Conservation (phyloP, 2,888 invertebrate genomes). For the Anthrax anthrax region DNA sequence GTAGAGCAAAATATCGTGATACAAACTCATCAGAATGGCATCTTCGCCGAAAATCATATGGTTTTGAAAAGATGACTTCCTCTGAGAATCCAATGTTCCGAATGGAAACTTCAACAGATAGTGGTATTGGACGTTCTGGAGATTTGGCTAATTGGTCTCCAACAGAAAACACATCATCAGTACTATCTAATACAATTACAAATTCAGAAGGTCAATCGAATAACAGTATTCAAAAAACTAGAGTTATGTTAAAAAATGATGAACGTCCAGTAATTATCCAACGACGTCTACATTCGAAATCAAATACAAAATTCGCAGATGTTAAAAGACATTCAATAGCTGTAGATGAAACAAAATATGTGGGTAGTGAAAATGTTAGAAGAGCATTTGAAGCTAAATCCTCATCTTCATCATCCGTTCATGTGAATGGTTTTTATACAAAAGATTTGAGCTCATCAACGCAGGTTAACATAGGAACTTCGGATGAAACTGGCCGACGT, state of each 20-base stretch:
- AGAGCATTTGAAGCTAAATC: conserved; percentile 19
- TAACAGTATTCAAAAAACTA: conserved; percentile 19
- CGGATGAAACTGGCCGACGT: conserved; percentile 35
- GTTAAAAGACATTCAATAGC: conserved; percentile 43
- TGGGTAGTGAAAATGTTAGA: conserved; percentile 27
- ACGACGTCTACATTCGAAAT: conserved; percentile 14
- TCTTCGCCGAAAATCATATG: conserved; percentile 60
- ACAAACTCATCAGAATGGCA: conserved; percentile 49
- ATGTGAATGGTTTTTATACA: conserved; percentile 24
- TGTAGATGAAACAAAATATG: conserved; percentile 41
- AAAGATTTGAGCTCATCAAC: conserved; percentile 8
- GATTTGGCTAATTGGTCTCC: conserved; percentile 44
- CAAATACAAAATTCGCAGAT: conserved; percentile 12
- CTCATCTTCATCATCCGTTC: conserved; percentile 13
- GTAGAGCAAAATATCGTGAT: conserved; percentile 24
- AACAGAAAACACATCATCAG: conserved; percentile 8
- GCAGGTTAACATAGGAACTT: conserved; percentile 15
- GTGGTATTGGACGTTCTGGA: conserved; percentile 58
- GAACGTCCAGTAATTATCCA: conserved; percentile 8
- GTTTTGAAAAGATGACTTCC: conserved; percentile 46
- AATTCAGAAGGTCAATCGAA: conserved; percentile 9
- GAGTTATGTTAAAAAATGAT: conserved; percentile 9
- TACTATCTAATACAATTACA: conserved; percentile 18
- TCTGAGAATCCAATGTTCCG: conserved; percentile 31
- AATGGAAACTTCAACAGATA: conserved; percentile 64